Evolutionary conservation across 2,797 vertebrate genomes (phyloP), one percentile per base, ranked within the genome.

Genomic region (Poecilia picta): DNA sequence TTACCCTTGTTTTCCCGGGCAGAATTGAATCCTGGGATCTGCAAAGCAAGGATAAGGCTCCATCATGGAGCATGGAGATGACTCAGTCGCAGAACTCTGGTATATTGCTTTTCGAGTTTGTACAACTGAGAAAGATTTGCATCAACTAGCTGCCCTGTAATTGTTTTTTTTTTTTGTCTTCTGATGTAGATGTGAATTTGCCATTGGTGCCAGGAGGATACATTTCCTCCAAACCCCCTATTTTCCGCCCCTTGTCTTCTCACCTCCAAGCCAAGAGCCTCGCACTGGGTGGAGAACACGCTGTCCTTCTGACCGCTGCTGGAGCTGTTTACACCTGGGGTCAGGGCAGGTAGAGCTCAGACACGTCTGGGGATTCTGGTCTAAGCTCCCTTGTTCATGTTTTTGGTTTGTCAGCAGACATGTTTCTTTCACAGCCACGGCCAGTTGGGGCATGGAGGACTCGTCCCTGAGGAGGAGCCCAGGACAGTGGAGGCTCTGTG

Each of bases 271-370:
- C 93, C 1, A 95, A 88, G 49, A 94, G 86, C 64, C 91, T 99
- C 79, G 95, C 90, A 0, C 81, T 99, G 90, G 96, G 97, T 20
- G 82, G 89, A 0, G 96, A 97, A 70, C 98, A 99, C n/a, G 96
- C 76, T 0, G 1, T 98, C 71, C 92, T 97, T 11, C 96, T 98
- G 78, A 95, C 85, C 5, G 79, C 76, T 3, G 82, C 79, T 2
- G 97, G 97, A 25, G 89, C 89, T 10, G 90, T 97, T 72, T 97
- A 96, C 84, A 94, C 95, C 45, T 98, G 98, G 97, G 98, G 98
- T 49, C 85, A 92, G 5, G 97, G 98, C 83, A 97, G 97, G 98
- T 98, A 95, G 85, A 89, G 20, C 10, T 8, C 39, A 72, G 3
- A 20, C 59, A n/a, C 39, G n/a, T 47, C 12, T 28, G 5, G 4